These are phyloP conservation scores for Sesamia inferens DNA, from an alignment of 2,888 invertebrate species.

Conservation along the genomic window DNA sequence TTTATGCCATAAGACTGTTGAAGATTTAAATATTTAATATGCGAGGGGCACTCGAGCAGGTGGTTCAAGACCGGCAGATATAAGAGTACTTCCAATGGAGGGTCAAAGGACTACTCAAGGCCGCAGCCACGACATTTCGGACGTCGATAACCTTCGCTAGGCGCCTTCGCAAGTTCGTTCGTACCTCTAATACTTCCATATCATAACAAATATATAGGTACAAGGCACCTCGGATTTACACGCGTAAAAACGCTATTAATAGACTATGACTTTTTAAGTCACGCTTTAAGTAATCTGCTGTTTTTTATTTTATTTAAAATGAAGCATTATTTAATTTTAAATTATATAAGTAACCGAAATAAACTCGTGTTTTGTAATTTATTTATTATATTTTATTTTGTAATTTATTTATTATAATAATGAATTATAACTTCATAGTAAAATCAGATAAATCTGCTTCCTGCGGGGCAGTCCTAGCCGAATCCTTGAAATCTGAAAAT, in stretches of 20 bases:
- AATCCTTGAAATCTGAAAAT: not conserved
- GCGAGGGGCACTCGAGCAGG: conserved; percentile 82
- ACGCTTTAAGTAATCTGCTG: not conserved
- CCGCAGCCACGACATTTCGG: conserved; percentile 80
- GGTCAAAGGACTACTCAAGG: conserved; percentile 88
- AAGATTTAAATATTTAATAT: conserved; percentile 64
- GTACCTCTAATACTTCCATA: conserved; percentile 53
- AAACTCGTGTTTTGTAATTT: not conserved
- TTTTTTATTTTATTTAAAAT: not conserved
- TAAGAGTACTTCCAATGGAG: conserved; percentile 76
- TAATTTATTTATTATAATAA: not conserved
- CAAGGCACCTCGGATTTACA: conserved; percentile 33
- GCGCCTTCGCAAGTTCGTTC: conserved; percentile 67
- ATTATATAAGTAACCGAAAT: not conserved
- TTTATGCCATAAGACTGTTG: conserved; percentile 60
- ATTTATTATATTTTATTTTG: not conserved
- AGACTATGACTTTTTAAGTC: not conserved
- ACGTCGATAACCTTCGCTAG: conserved; percentile 79
- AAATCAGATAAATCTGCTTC: not conserved
- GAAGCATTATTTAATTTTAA: not conserved
- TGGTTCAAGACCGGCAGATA: conserved; percentile 77
- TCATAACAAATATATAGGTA: conserved; percentile 33
- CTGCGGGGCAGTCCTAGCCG: not conserved
- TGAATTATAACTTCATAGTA: not conserved
- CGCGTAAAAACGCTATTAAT: conserved; percentile 15